Base-by-base conservation (phyloP, 2,888 invertebrate genomes). In the Carpatolechia fugitivella region DNA sequence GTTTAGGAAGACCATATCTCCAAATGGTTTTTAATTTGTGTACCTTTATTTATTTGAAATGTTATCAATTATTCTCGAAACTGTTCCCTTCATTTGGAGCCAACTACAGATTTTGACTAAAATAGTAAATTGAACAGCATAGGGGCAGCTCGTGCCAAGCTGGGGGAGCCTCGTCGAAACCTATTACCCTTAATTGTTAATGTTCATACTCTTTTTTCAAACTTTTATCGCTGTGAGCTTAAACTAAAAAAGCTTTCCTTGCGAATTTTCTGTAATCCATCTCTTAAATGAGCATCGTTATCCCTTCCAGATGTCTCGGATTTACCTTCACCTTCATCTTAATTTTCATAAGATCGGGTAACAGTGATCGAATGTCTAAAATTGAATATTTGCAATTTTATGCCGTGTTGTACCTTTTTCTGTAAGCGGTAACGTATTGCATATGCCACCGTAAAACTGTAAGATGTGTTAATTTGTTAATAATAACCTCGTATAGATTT, bases 91-190 rank as follows among this genome's bases (percentile, higher is more conserved):
- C 24, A 36, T 36, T 6, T 6, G 13, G 36, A n/a, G n/a, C 14
- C 36, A 29, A 13, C 24, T 18, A 50, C 50, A 50, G 50, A 50
- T 50, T 50, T 50, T 38, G 50, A 38, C 24, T 50, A 50, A 50
- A 50, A 50, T 38, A 29, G 50, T 38, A 50, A 50, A 50, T 50
- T 50, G 38, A 20, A 50, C 50, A 50, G 20, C 29, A 50, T 50
- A 50, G 50, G 50, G 50, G 50, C 50, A 38, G 24, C 36, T 7
- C 36, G 50, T 50, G 50, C 50, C 50, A 50, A 50, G 50, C 38
- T 50, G 38, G 50, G 50, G 50, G 50, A 50, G 38, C 50, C 24
- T 5, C 33, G 33, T 33, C n/a, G 10, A 14, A 14, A 0, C 29
- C 38, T 14, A 29, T 49, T 50, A 50, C 14, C 50, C 50, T 50